These are phyloP conservation scores for Alcedo atthis DNA, from an alignment of 2,797 vertebrate genomes.

Conservation along the genomic window DNA sequence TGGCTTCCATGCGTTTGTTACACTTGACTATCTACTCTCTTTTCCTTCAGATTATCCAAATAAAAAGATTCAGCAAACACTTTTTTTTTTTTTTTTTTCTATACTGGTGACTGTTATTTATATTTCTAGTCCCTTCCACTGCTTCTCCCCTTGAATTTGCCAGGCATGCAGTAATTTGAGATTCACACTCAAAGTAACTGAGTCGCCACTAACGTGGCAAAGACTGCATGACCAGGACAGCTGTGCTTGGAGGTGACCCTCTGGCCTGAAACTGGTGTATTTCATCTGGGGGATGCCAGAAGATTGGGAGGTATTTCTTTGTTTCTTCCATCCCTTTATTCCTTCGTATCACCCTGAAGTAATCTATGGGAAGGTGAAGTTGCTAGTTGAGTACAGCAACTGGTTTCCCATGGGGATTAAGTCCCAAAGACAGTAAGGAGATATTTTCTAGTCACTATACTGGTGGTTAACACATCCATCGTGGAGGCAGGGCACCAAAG, in stretches of 20 bases:
- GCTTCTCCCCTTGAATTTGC: not conserved
- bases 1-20: not conserved
- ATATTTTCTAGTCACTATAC: not conserved
- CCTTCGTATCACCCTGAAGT: not conserved
- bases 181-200: constrained; percentile 46
- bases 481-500: fast-evolving
- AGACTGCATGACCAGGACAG: not conserved
- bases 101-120: not conserved
- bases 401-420: not conserved
- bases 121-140: constrained; percentile 15
- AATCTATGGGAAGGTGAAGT: not conserved
- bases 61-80: not conserved
- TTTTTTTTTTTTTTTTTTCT: not conserved
- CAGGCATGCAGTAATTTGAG: constrained; percentile 63
- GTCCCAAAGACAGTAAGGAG: not conserved
- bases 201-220: constrained; percentile 36
- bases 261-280: not conserved
- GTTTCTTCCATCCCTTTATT: not conserved
- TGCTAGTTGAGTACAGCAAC: not conserved
- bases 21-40: not conserved
- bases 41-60: not conserved
- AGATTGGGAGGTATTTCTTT: not conserved
- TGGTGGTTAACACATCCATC: not conserved
- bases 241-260: constrained; percentile 56
- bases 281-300: not conserved